Evolutionary conservation across 2,113 vertebrate genomes (phyloP).

Genomic region (Apus apus): DNA sequence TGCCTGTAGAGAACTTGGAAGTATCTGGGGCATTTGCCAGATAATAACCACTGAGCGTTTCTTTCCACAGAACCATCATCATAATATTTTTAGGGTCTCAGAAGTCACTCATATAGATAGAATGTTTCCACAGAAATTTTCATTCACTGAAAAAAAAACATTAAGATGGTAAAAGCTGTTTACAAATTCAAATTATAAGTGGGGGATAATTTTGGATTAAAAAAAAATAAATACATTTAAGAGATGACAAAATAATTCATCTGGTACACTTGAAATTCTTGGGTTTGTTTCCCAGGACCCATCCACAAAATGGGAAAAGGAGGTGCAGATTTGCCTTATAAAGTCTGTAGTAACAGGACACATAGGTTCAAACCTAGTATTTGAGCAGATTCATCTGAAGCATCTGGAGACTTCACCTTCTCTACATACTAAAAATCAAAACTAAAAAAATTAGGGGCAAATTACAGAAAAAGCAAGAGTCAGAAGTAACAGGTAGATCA

Average conservation of each 20-base stretch:
- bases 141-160: background rate
- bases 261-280: background rate
- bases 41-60: conserved; percentile 7
- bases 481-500: background rate
- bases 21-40: conserved; percentile 49
- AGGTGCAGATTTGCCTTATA: background rate
- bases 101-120: background rate
- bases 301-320: background rate
- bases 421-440: background rate
- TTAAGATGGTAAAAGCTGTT: background rate
- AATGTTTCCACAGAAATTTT: background rate
- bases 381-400: background rate
- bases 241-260: background rate
- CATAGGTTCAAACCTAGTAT: background rate
- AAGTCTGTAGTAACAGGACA: background rate
- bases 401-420: background rate
- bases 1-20: conserved; percentile 9
- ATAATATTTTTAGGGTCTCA: background rate
- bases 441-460: background rate
- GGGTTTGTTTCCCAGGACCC: background rate
- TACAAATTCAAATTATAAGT: background rate
- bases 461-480: accelerated
- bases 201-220: background rate
- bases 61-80: background rate
- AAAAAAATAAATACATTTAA: background rate